These are phyloP conservation scores for Tinea trinotella DNA, from an alignment of 2,888 invertebrate species.

Conservation along the genomic window DNA sequence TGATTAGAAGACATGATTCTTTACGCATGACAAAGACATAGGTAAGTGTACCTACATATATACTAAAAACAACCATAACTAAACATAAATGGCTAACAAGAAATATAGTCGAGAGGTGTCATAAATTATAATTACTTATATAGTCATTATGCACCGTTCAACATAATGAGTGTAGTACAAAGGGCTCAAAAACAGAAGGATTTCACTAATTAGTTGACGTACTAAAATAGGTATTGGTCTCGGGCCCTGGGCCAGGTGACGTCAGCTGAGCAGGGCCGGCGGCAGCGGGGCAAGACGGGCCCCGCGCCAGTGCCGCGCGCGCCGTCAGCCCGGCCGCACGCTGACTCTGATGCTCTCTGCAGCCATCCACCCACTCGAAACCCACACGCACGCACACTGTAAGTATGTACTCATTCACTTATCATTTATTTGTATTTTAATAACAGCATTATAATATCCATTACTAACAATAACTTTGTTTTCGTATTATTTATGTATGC, in stretches of 20 bases:
- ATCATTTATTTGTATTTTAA: not conserved
- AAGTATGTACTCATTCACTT: conserved; percentile 6
- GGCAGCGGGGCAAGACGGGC: conserved; percentile 70
- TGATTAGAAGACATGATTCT: not conserved
- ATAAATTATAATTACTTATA: no score
- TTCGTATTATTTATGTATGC: not conserved
- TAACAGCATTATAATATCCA: not conserved
- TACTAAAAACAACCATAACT: no score
- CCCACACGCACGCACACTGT: conserved; percentile 5
- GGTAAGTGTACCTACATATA: no score
- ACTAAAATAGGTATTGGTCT: conserved; percentile 62
- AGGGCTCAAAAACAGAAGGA: not conserved
- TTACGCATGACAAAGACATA: no score
- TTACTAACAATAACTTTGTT: not conserved
- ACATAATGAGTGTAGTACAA: no score
- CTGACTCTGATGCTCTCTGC: conserved; percentile 34
- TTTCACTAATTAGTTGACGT: conserved; percentile 3
- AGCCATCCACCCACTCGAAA: not conserved
- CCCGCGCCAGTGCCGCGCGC: conserved; percentile 72
- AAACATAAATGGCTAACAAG: no score
- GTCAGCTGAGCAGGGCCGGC: conserved; percentile 58
- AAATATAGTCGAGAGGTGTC: no score
- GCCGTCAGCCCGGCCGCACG: conserved; percentile 66
- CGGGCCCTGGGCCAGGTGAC: conserved; percentile 72
- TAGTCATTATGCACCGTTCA: no score